Evolutionary conservation across 2,113 vertebrate species (phyloP), one percentile per base, ranked within the genome.

Genomic region (Crotalus tigris): DNA sequence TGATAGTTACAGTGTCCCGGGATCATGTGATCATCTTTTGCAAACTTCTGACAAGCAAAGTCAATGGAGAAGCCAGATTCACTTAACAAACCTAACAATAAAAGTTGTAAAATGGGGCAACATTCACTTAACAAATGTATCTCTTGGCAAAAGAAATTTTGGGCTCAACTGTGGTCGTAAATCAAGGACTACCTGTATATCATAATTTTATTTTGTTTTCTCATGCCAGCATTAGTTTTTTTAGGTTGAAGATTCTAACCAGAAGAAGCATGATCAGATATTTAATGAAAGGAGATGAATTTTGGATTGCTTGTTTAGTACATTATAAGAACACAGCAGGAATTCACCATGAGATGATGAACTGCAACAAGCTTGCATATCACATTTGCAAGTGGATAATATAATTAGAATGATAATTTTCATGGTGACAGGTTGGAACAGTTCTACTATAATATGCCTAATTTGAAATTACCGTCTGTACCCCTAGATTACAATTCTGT

Each of bases 251-350:
- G 2, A 92, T 91, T 90, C 85, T 0, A 3, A 53, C 21, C 7
- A n/a, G 49, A 3, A 88, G 64, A 59, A 1, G 3, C 0, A 13
- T 29, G 75, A 39, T 59, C 11, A 19, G 0, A 29, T 0, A 0
- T 0, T 0, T 0, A 64, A 54, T 8, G 0, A 89, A 91, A 55
- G 49, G 87, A n/a, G 4, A 49, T 54, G 23, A n/a, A 13, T 26
- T 87, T 33, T 59, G 91, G 92, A 89, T 93, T 91, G 95, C 90
- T 91, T 49, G 86, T 1, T 0, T 0, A 0, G 3, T 5, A 87
- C 29, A 90, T 86, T 29, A 90, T 81, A 81, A 23, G 1, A 54
- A 87, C n/a, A 87, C 21, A 64, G 46, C 75, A 90, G 75, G 81
- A 46, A 53, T 51, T 39, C 6, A 54, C 8, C 49, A 54, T 44